Evolutionary conservation across 2,888 invertebrate species (phyloP).

Genomic region (Drosophila buzzatii): DNA sequence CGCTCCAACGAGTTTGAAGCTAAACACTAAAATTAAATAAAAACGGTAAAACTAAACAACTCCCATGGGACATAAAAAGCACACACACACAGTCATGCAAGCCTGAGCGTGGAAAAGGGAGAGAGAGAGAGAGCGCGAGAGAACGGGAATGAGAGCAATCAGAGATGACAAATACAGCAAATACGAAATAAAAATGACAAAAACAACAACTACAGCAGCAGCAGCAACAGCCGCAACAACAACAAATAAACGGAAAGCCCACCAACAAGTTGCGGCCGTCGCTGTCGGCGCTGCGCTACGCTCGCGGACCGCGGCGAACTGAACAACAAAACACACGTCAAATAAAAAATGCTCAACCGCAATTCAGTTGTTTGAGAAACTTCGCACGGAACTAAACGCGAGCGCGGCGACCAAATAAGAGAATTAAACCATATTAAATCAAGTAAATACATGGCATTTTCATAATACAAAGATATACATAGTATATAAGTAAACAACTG

Average conservation of each 20-base stretch:
- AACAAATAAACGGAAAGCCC: conserved; percentile 7
- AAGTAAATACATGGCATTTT: conserved; percentile 40
- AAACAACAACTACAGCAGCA: conserved; percentile 6
- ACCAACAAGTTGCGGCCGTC: conserved; percentile 51
- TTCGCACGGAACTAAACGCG: conserved; percentile 66
- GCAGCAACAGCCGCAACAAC: conserved; percentile 6
- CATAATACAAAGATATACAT: not conserved
- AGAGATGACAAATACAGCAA: conserved; percentile 48
- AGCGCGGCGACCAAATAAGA: conserved; percentile 46
- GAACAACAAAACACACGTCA: conserved; percentile 32
- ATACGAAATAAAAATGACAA: conserved; percentile 27
- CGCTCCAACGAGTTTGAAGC: not conserved
- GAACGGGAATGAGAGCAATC: conserved; percentile 28
- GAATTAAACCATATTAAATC: conserved; percentile 30
- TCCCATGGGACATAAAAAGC: conserved; percentile 18
- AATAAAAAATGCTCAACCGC: conserved; percentile 44
- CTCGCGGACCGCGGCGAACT: conserved; percentile 30
- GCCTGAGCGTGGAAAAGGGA: too few species aligned
- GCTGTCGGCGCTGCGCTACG: conserved; percentile 25
- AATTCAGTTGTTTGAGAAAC: conserved; percentile 74
- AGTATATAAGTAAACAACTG: conserved; percentile 5
- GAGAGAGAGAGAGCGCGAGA: conserved; percentile 30
- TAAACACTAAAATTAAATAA: conserved; percentile 53
- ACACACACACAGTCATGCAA: not conserved
- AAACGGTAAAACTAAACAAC: conserved; percentile 33